These are phyloP conservation scores for Zootermopsis nevadensis DNA, from an alignment of 2,888 invertebrate genomes.

Conservation along the genomic window DNA sequence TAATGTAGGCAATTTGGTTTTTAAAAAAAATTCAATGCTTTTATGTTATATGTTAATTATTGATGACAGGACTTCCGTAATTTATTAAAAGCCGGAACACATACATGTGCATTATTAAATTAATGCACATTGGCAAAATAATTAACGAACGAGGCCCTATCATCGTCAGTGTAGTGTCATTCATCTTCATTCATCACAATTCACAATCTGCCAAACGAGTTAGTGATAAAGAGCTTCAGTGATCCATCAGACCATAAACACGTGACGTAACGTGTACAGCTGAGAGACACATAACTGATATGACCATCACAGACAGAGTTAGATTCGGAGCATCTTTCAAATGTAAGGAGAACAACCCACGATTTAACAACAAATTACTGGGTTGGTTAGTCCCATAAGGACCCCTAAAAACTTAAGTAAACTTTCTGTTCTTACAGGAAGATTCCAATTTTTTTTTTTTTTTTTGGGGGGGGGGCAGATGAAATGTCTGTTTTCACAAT, in stretches of 20 bases:
- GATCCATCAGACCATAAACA: not conserved
- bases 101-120: not conserved
- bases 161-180: not conserved
- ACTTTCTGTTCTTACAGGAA: too few relatives aligned
- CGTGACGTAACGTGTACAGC: not conserved
- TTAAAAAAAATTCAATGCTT: not conserved
- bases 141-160: not conserved
- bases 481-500: too few relatives aligned
- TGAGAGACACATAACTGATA: not conserved
- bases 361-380: too few relatives aligned
- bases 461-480: too few relatives aligned
- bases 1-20: not conserved
- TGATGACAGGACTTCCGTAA: not conserved
- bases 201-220: not conserved
- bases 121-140: not conserved
- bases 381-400: too few relatives aligned
- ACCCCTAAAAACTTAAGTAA: too few relatives aligned
- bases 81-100: not conserved
- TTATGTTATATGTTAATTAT: not conserved
- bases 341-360: too few relatives aligned
- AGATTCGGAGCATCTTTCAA: not conserved
- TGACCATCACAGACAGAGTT: not conserved
- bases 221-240: not conserved
- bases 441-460: too few relatives aligned
- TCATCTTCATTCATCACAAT: conserved; percentile 7